Evolutionary conservation across 64 coral and sea anemone species (phyloP).

Genomic region (Stichodactyla mertensii): DNA sequence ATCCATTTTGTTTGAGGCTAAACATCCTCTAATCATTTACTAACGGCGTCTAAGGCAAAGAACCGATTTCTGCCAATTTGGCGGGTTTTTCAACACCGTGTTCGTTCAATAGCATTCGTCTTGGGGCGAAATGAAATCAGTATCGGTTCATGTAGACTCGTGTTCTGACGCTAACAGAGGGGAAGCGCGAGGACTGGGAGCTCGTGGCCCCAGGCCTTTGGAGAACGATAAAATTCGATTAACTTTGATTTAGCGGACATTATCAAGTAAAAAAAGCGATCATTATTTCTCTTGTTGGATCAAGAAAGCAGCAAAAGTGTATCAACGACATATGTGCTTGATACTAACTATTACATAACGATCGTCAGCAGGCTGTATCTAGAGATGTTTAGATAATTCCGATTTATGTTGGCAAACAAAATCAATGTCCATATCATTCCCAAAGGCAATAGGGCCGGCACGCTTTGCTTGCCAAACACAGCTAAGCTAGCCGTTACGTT

Average conservation of each 20-base stretch:
- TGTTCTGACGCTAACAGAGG: background rate
- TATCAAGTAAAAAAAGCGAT: background rate
- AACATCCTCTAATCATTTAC: background rate
- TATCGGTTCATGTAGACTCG: background rate
- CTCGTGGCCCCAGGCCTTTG: background rate
- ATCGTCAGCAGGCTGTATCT: background rate
- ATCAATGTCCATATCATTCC: background rate
- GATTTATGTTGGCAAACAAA: background rate
- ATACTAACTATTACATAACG: background rate
- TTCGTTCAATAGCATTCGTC: background rate
- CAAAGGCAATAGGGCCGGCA: background rate
- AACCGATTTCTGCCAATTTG: background rate
- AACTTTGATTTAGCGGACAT: background rate
- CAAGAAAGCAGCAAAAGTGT: background rate
- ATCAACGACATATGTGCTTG: background rate
- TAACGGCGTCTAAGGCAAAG: background rate
- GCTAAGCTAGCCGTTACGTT: background rate
- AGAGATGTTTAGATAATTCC: background rate
- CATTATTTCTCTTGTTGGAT: background rate
- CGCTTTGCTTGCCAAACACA: background rate
- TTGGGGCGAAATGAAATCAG: conserved; percentile 1
- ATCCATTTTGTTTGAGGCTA: background rate
- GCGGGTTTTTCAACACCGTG: background rate
- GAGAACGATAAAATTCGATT: background rate
- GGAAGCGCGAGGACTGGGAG: background rate